A percentile compares a stretch with the other conserved stretches of the same genome.
Conservation (phyloP, 2,113 vertebrate genomes). For the Antennarius striatus region DNA sequence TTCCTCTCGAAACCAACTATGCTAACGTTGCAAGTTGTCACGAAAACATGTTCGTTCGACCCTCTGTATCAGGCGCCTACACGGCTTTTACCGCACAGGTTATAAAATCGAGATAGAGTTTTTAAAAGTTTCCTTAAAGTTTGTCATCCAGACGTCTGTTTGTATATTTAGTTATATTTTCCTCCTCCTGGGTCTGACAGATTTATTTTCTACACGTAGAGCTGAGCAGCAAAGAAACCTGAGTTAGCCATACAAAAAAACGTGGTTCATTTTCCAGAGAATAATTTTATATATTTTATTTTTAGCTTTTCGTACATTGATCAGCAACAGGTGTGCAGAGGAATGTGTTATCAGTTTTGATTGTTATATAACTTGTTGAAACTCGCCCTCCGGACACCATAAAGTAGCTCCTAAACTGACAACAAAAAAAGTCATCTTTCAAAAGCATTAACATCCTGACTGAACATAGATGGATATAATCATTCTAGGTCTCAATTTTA, state of each 20-base stretch:
- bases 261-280: not conserved
- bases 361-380: slow-evolving; percentile 34
- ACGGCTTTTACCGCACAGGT: not conserved
- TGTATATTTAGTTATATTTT: not conserved
- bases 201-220: not conserved
- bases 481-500: too few relatives aligned
- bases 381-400: slow-evolving; percentile 5
- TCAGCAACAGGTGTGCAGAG: slow-evolving; percentile 36
- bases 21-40: slow-evolving; percentile 36
- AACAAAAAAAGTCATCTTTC: not conserved
- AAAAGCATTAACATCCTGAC: not conserved
- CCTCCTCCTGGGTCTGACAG: slow-evolving; percentile 20
- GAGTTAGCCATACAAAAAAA: not conserved
- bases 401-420: not conserved
- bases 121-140: not conserved
- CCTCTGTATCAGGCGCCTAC: not conserved
- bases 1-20: slow-evolving; percentile 64
- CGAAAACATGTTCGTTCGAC: slow-evolving; percentile 1
- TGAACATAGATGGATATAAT: too few relatives aligned
- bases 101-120: not conserved
- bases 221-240: not conserved
- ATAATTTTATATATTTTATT: not conserved
- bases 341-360: not conserved
- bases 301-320: not conserved
- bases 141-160: not conserved